These are phyloP conservation scores for Gulo gulo DNA, from an alignment of 2,113 vertebrate species.

Conservation along the genomic window DNA sequence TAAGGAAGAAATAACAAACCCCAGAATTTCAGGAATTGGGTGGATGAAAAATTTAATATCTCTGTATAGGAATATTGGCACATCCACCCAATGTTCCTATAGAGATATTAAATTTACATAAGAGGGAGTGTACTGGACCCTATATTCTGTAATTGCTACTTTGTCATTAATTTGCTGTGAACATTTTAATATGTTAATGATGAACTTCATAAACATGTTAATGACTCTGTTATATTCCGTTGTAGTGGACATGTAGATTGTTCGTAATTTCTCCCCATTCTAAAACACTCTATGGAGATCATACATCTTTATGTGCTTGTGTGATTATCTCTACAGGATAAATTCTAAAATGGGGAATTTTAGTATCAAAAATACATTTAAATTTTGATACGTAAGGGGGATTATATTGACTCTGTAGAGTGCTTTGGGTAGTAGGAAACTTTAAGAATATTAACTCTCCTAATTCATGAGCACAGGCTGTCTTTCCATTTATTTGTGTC, in stretches of 20 bases:
- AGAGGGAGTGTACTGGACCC: not conserved
- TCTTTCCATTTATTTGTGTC: not conserved
- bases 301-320: not conserved
- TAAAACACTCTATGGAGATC: not conserved
- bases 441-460: not conserved
- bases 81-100: not conserved
- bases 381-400: not conserved
- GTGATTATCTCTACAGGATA: not conserved
- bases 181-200: not conserved
- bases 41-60: not conserved
- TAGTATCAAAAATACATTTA: not conserved
- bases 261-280: not conserved
- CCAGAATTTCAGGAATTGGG: not conserved
- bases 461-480: not conserved
- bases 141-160: not conserved
- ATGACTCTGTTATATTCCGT: not conserved
- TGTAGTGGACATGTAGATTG: not conserved
- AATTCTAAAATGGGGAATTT: not conserved
- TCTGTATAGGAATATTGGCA: no score
- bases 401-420: not conserved
- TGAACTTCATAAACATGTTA: not conserved
- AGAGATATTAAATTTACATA: not conserved
- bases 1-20: not conserved
- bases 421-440: not conserved
- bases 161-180: not conserved